Base-by-base conservation (phyloP, 2,888 invertebrate genomes). In the Leptinotarsa rubiginosa region DNA sequence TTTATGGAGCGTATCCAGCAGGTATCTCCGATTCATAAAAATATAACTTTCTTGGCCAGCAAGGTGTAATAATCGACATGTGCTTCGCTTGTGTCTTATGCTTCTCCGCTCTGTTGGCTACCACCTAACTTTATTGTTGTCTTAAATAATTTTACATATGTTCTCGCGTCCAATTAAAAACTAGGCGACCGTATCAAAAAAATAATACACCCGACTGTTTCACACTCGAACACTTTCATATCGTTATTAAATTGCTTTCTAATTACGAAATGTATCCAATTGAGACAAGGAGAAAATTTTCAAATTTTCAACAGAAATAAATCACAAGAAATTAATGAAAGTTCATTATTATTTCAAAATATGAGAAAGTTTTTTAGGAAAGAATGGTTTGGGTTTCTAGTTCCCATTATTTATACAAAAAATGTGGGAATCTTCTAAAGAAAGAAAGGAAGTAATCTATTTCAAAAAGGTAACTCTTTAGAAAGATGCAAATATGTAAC, bases 81-180 rank as follows among this genome's bases (percentile, higher is more conserved):
- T 56, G 56, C 56, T 20, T 56, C 56, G 22, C 15, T 56, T 22
- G 56, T 56, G 4, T 22, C 22, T 22, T 56, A 25, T 13, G 56
- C 56, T 56, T 56, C 25, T 25, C 22, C 56, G 56, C 56, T 56
- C 56, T 22, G 56, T 56, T 56, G 15, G 56, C 22, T 22, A 22
- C 56, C 22, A 56, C 25, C 20, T 22, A 22, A 22, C 56, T 56
- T 56, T 22, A 56, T 56, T 56, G 56, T 56, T 56, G 56, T 56
- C 22, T 56, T 56, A 56, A 22, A 22, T 56, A 56, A 56, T 56
- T 56, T 22, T 56, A 56, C 56, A 56, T 56, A 56, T 56, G 56
- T 56, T 22, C 22, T 20, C 56, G 56, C 56, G 22, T 56, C 13
- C 56, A 56, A 56, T 56, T 56, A 56, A 20, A 56, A 56, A 12